A percentile compares a stretch with the other conserved stretches of the same genome.
Conservation (phyloP, 1,140 invertebrate species). For the Aphelenchoides avenae region DNA sequence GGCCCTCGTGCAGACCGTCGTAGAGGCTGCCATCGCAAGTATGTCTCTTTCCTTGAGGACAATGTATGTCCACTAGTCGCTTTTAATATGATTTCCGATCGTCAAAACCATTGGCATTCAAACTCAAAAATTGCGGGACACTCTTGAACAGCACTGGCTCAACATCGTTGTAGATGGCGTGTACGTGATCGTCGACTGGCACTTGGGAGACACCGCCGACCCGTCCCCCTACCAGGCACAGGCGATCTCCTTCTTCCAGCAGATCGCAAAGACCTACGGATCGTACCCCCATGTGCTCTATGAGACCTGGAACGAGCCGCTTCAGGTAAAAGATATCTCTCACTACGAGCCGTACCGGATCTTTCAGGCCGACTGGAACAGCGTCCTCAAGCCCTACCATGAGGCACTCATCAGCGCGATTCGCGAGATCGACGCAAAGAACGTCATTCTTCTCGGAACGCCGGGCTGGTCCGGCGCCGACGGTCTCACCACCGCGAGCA, state of each 20-base stretch:
- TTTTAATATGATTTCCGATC: too few relatives aligned
- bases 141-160: too few relatives aligned
- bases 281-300: too few relatives aligned
- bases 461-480: constrained; percentile 8
- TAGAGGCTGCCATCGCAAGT: constrained; percentile 15
- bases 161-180: too few relatives aligned
- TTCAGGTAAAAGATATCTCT: too few relatives aligned
- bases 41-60: background rate
- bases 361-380: background rate
- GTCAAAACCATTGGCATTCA: too few relatives aligned
- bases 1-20: constrained; percentile 7
- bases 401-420: constrained; percentile 16
- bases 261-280: too few relatives aligned
- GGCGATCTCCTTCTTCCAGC: background rate
- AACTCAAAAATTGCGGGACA: too few relatives aligned
- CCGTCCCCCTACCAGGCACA: too few relatives aligned
- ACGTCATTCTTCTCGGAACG: constrained; percentile 25
- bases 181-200: constrained; percentile 18
- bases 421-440: constrained; percentile 18
- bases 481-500: background rate
- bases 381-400: background rate
- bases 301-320: too few relatives aligned
- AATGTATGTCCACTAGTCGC: background rate
- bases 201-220: background rate
- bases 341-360: too few relatives aligned